Percentiles rank a stretch among this genome's conserved stretches.
phyloP scores from a whole-genome alignment of 2,888 invertebrate species.

The Polylopha cassiicola region DNA sequence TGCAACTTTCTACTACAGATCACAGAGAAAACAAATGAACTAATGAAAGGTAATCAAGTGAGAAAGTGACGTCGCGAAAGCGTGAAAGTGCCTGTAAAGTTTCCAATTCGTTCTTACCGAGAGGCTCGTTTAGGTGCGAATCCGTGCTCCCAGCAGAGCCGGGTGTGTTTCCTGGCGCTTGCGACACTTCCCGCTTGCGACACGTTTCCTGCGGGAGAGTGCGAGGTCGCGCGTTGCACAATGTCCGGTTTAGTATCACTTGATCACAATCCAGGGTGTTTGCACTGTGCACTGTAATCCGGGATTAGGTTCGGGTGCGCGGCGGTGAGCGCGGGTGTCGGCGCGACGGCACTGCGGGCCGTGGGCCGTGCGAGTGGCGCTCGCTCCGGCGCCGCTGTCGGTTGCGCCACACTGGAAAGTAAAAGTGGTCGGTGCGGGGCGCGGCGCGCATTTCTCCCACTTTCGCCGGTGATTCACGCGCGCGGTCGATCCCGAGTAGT shows the following conservation, averaged over 20 bases:
- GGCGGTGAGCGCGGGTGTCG: conserved; percentile 35
- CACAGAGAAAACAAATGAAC: background rate
- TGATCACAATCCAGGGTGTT: conserved; percentile 45
- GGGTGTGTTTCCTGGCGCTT: conserved; percentile 66
- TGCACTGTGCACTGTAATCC: conserved; percentile 75
- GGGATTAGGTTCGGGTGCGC: conserved; percentile 57
- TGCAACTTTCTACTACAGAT: conserved; percentile 2
- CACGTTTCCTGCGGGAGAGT: conserved; percentile 74
- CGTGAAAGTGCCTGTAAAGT: conserved; percentile 12
- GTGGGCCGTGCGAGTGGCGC: conserved; percentile 71
- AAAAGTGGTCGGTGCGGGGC: conserved; percentile 74
- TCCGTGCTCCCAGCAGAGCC: conserved; percentile 47
- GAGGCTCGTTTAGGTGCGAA: conserved; percentile 44
- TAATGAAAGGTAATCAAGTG: conserved; percentile 1
- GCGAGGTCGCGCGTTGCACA: conserved; percentile 73
- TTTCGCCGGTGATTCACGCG: conserved; percentile 72
- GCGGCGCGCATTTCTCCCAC: conserved; percentile 75
- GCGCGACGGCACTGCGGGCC: conserved; percentile 25
- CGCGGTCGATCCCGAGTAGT: conserved; percentile 68
- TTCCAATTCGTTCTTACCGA: conserved; percentile 41
- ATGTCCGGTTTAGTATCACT: conserved; percentile 61
- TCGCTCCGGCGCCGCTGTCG: conserved; percentile 63
- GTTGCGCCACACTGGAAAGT: conserved; percentile 76
- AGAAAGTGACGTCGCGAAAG: conserved; percentile 13
- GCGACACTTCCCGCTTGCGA: conserved; percentile 74